Conservation (phyloP, 2,888 invertebrate genomes). For the Trachelus troglodyta region DNA sequence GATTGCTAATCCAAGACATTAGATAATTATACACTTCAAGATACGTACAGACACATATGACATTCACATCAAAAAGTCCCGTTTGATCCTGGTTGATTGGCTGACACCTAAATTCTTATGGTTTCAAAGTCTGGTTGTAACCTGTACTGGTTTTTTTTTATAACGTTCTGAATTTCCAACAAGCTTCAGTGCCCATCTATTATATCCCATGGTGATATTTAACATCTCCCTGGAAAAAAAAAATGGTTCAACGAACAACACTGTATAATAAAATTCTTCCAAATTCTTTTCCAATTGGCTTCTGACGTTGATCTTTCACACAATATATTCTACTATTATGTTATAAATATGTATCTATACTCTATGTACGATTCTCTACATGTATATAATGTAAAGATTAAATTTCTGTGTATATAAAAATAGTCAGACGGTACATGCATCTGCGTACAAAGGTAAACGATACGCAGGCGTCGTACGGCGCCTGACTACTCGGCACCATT, state of each 20-base stretch:
- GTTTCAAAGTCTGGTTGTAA: neutral
- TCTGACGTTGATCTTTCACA: constrained; percentile 20
- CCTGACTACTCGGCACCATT: neutral
- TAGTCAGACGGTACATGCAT: neutral
- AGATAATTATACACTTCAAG: neutral
- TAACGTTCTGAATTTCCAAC: neutral
- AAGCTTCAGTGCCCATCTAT: neutral
- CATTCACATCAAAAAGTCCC: neutral
- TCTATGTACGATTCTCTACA: constrained; percentile 8
- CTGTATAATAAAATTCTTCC: constrained; percentile 28
- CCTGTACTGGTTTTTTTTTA: neutral
- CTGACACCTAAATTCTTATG: constrained; percentile 5
- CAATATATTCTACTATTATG: constrained; percentile 10
- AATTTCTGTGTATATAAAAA: constrained; percentile 7
- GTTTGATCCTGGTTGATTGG: neutral
- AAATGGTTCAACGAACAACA: neutral
- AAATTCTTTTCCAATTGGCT: constrained; percentile 27
- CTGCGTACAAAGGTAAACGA: neutral
- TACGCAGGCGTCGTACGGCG: neutral
- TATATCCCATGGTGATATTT: neutral
- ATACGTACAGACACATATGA: neutral
- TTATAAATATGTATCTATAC: neutral
- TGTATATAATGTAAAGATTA: constrained; percentile 51
- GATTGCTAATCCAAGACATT: neutral
- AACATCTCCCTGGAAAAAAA: neutral